Percentiles rank a stretch among this genome's conserved stretches.
Conservation (phyloP, 2,113 vertebrate genomes). For the Corythoichthys haematopterus region DNA sequence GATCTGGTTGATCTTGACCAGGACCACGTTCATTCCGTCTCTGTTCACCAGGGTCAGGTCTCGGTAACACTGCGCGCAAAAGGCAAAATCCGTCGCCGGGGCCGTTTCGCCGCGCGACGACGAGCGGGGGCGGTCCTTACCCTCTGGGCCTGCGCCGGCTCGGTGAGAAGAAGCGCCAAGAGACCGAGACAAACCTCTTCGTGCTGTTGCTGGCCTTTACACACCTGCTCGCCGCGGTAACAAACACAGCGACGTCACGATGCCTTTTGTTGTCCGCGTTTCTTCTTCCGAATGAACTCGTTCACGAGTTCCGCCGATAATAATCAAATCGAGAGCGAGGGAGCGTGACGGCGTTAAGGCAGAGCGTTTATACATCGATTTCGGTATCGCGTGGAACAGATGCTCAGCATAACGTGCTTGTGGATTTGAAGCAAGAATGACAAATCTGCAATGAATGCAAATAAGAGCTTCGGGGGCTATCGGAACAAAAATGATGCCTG, state of each 20-base stretch:
- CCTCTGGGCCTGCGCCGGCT: constrained; percentile 85
- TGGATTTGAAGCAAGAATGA: no score
- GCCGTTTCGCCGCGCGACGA: background rate
- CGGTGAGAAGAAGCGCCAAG: constrained; percentile 82
- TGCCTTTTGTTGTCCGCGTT: no score
- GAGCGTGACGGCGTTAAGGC: no score
- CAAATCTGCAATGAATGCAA: no score
- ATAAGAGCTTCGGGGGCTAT: no score
- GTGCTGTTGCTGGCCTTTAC: constrained; percentile 90
- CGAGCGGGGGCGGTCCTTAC: constrained; percentile 58
- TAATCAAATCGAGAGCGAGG: no score
- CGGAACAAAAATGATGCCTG: no score
- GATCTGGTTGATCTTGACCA: constrained; percentile 94
- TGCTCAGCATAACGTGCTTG: no score
- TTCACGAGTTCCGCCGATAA: no score
- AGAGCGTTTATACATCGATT: no score
- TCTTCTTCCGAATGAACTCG: no score
- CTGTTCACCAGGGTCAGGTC: constrained; percentile 88
- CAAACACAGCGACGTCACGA: background rate
- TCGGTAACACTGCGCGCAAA: constrained; percentile 80
- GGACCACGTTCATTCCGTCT: constrained; percentile 86
- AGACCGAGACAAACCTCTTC: constrained; percentile 93
- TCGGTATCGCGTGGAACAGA: no score
- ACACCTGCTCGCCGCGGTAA: constrained; percentile 72
- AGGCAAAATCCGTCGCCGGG: background rate